Percentiles rank a stretch among this genome's conserved stretches.
Conservation (phyloP, 2,797 vertebrate genomes). For the Dendrocincla tyrannina region DNA sequence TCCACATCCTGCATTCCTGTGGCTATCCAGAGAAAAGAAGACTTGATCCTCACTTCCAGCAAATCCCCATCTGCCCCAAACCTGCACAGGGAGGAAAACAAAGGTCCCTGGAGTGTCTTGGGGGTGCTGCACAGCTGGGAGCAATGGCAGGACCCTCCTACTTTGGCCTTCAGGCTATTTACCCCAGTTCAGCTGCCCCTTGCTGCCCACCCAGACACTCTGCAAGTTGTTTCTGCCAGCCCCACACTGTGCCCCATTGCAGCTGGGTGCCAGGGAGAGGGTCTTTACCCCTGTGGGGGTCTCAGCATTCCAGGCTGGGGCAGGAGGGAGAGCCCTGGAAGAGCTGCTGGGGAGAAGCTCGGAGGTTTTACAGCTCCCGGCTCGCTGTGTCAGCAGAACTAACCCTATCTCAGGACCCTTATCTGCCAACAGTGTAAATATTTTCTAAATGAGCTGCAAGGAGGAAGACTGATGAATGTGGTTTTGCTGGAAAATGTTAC, state of each 20-base stretch:
- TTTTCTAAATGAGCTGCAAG: constrained; percentile 42
- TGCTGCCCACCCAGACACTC: neutral
- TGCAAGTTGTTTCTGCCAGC: neutral
- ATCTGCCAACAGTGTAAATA: constrained; percentile 58
- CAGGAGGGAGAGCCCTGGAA: neutral
- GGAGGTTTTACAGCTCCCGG: neutral
- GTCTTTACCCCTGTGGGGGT: rapidly evolving
- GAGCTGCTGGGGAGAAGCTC: neutral
- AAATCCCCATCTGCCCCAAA: neutral
- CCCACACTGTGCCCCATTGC: rapidly evolving
- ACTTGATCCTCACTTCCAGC: too few species aligned
- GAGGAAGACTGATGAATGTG: neutral
- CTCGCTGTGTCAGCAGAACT: constrained; percentile 5
- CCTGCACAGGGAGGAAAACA: rapidly evolving
- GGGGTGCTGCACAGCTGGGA: neutral
- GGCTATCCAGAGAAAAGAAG: neutral
- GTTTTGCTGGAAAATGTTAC: constrained; percentile 7
- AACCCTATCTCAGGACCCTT: neutral
- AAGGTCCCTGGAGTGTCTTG: rapidly evolving
- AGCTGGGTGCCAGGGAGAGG: neutral
- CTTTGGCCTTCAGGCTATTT: neutral
- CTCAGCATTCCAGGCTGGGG: neutral
- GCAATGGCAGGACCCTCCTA: neutral
- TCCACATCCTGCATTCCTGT: neutral
- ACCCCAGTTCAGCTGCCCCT: neutral